A percentile compares a stretch with the other conserved stretches of the same genome.
phyloP scores from a whole-genome alignment of 2,113 vertebrate genomes.

The Rhineura floridana region DNA sequence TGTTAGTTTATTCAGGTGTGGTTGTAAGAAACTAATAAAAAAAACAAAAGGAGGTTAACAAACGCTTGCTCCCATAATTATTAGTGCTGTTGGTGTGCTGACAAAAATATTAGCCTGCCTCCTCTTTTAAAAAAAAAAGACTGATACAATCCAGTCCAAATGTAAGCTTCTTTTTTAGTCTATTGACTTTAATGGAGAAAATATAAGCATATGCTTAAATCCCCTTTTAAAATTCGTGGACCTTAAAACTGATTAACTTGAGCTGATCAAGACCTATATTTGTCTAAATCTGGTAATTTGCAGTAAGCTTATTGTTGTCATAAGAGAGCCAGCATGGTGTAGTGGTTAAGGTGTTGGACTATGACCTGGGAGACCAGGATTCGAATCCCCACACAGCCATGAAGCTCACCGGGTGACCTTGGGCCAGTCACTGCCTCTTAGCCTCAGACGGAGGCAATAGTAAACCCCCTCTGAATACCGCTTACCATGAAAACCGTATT shows the following conservation, averaged over 20 bases:
- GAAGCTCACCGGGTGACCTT: too few species aligned
- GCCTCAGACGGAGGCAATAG: too few species aligned
- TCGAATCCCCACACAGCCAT: too few species aligned
- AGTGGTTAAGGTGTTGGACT: too few species aligned
- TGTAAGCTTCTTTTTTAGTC: background rate
- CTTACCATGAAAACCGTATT: too few species aligned
- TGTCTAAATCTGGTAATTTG: background rate
- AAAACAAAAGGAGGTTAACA: background rate
- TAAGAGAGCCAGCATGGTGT: too few species aligned
- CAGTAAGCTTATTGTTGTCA: background rate
- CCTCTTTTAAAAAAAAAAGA: background rate
- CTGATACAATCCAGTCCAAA: background rate
- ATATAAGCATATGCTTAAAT: background rate
- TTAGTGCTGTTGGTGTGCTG: background rate
- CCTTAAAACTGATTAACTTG: background rate
- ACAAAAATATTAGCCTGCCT: background rate
- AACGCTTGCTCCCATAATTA: background rate
- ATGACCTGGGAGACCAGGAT: too few species aligned
- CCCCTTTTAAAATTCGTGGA: background rate
- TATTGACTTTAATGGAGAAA: background rate
- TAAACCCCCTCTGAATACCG: too few species aligned
- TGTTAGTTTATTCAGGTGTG: constrained; percentile 13
- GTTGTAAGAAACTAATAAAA: background rate
- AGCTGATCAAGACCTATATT: background rate
- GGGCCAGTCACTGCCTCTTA: too few species aligned